Base-by-base conservation (phyloP, 2,797 vertebrate species). In the Discoglossus pictus region DNA sequence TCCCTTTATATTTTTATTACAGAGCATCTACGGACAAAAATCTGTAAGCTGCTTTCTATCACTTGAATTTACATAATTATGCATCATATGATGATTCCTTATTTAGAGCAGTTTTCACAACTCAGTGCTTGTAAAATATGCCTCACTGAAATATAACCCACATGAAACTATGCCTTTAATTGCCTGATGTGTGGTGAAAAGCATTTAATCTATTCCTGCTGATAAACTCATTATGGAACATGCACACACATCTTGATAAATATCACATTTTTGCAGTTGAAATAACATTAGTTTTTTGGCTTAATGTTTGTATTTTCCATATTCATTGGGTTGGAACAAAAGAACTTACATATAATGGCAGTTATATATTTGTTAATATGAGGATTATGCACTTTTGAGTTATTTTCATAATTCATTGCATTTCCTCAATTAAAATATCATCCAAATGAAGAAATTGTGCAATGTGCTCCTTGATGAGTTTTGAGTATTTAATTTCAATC, bases 341-440 rank as follows among this genome's bases (percentile, higher is more conserved):
- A 54, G n/a, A 62, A 35, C 54, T 40, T 44, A 46, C 62, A 24
- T 65, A 36, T 54, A 54, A 54, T 31, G 4, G 54, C 62, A 23
- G 51, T 21, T 34, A 65, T 46, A 55, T 54, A 53, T 64, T 17
- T 53, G 27, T 51, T 23, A 8, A 34, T 36, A 23, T 10, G 27
- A 21, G 25, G 42, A 64, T 43, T 35, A 43, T 44, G 43, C 24
- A 54, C 3, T 4, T 31, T 4, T 8, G 4, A 43, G 23, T 53
- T 52, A 53, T 64, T 53, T 65, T 44, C 44, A 25, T 39, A 65
- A 54, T 39, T 53, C 50, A 65, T 43, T 43, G 46, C 25, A 65
- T 65, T 31, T 4, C 25, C 40, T 51, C 62, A 65, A 65, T 65
- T 65, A 65, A 68, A 60, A 68, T 21, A 60, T 59, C 36, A 59